Evolutionary conservation across 1,140 invertebrate species (phyloP).

Genomic region (Bombus huntii): DNA sequence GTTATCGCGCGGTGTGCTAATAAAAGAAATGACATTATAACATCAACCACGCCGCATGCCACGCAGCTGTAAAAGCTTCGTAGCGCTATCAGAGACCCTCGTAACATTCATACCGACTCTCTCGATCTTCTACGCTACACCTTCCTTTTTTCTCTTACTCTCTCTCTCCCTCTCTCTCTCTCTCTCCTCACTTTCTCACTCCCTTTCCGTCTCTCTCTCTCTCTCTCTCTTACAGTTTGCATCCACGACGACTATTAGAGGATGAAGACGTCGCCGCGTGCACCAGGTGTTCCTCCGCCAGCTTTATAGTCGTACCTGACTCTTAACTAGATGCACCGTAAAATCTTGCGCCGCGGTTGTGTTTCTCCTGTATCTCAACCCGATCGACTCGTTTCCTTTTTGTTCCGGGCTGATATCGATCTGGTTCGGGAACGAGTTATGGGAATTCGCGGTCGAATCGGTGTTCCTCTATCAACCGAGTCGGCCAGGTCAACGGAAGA

Average conservation of each 20-base stretch:
- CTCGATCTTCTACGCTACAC: too few relatives aligned
- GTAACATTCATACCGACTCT: conserved; percentile 15
- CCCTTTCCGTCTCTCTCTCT: background rate
- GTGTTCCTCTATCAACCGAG: background rate
- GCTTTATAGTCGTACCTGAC: conserved; percentile 10
- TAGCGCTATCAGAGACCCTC: conserved; percentile 17
- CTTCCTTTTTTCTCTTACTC: background rate
- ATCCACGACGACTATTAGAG: conserved; percentile 6
- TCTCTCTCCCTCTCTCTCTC: background rate
- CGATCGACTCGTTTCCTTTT: conserved; percentile 4
- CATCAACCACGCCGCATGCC: conserved; percentile 12
- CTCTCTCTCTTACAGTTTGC: background rate
- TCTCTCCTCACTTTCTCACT: background rate
- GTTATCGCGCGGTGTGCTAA: conserved; percentile 11
- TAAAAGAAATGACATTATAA: conserved; percentile 40
- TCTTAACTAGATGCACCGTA: conserved; percentile 18
- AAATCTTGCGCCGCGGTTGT: background rate
- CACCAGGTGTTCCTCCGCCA: conserved; percentile 31
- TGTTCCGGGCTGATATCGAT: conserved; percentile 1
- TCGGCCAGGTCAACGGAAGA: too few relatives aligned
- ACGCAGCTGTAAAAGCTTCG: conserved; percentile 27
- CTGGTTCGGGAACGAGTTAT: conserved; percentile 1
- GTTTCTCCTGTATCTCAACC: background rate
- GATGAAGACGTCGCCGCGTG: conserved; percentile 45
- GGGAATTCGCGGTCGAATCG: background rate